A percentile compares a stretch with the other conserved stretches of the same genome.
These are phyloP conservation scores for Drosophila buzzatii DNA, from an alignment of 2,888 invertebrate genomes.

Conservation along the genomic window DNA sequence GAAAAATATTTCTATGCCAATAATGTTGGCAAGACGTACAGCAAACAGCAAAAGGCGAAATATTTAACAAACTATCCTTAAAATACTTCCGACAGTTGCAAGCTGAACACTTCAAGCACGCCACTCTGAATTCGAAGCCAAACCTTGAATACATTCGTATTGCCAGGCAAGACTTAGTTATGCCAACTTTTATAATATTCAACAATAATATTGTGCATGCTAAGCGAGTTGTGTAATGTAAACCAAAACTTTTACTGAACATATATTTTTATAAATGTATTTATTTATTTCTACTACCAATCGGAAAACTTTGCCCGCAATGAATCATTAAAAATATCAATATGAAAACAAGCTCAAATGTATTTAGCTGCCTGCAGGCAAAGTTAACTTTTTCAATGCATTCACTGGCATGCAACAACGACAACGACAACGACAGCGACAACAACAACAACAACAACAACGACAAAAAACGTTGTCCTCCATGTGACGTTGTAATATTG, in stretches of 20 bases:
- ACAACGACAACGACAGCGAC: slow-evolving; percentile 16
- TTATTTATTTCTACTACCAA: slow-evolving; percentile 10
- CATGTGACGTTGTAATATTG: slow-evolving; percentile 60
- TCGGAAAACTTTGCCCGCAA: slow-evolving; percentile 29
- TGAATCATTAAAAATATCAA: slow-evolving; percentile 27
- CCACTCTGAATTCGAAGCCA: neutral
- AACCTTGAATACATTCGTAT: neutral
- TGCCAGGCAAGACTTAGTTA: neutral
- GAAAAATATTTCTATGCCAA: slow-evolving; percentile 62
- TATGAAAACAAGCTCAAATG: slow-evolving; percentile 32
- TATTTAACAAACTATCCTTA: slow-evolving; percentile 15
- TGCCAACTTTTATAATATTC: neutral
- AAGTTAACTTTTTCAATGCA: slow-evolving; percentile 42
- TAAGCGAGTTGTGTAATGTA: neutral
- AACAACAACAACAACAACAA: slow-evolving; percentile 25
- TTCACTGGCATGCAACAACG: slow-evolving; percentile 16
- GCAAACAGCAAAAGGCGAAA: slow-evolving; percentile 9
- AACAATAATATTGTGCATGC: slow-evolving; percentile 4
- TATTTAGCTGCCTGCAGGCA: slow-evolving; percentile 38
- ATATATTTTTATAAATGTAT: neutral
- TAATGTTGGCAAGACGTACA: slow-evolving; percentile 35
- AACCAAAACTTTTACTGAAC: slow-evolving; percentile 10
- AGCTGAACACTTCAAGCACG: neutral
- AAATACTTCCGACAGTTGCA: slow-evolving; percentile 15
- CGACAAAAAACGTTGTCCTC: slow-evolving; percentile 17